A percentile compares a stretch with the other conserved stretches of the same genome.
Conservation (phyloP, 2,113 vertebrate genomes). For the Otis tarda region DNA sequence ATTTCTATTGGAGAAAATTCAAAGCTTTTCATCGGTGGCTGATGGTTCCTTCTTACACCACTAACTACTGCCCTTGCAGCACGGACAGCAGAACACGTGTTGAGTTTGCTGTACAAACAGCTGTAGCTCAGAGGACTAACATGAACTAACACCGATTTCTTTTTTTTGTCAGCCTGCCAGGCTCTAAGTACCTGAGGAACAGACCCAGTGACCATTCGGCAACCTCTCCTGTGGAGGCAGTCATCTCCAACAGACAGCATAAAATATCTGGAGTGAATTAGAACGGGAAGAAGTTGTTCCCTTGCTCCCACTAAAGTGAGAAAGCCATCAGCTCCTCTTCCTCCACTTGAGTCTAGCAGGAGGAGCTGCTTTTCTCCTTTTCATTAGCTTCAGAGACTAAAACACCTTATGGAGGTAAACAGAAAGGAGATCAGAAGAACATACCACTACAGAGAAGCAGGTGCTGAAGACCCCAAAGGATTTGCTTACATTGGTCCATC, state of each 20-base stretch:
- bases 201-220: background rate
- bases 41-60: background rate
- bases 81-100: background rate
- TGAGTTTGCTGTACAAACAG: background rate
- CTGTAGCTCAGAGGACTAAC: background rate
- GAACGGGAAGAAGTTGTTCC: background rate
- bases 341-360: no score
- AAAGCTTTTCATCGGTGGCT: background rate
- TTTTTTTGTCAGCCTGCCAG: background rate
- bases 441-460: background rate
- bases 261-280: background rate
- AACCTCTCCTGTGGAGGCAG: background rate
- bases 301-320: background rate
- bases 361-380: no score
- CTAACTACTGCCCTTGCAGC: background rate
- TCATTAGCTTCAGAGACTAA: background rate
- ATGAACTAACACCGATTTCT: background rate
- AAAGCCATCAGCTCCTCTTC: no score
- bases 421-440: background rate
- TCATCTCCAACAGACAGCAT: background rate
- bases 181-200: background rate
- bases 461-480: background rate
- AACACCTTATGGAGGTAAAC: background rate
- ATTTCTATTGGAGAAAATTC: background rate
- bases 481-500: background rate